Base-by-base conservation (phyloP, 2,113 vertebrate genomes). In the Oophaga pumilio region DNA sequence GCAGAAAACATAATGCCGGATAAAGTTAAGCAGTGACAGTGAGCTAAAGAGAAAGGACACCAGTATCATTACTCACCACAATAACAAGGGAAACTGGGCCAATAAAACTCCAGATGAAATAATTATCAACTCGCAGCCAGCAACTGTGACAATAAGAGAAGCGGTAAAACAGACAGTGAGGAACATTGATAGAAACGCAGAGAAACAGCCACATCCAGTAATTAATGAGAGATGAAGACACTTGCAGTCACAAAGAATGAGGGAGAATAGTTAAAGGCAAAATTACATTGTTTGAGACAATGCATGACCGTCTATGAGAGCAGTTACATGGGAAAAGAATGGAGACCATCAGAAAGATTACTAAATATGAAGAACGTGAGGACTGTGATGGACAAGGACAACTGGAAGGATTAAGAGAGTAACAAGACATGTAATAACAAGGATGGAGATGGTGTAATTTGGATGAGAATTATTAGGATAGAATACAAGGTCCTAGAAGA, bases 91-190 rank as follows among this genome's bases (percentile, higher is more conserved):
- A 97, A 87, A 97, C 97, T 0, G 97, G 97, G 82, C 97, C 97
- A 43, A 98, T 97, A 94, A 98, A 98, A 90, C 97, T 97, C 97
- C 97, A 98, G 93, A 98, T 97, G 93, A 98, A 98, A 89, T 98
- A 97, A 92, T 97, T 97, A 94, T 97, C 97, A 91, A 97, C 96
- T 78, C 96, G 89, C 90, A 98, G 94, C 97, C 97, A 98, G 93
- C 97, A 98, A 90, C 97, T 98, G 90, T 56, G 77, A 92, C 17
- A 82, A 73, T 74, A 26, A 74, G 49, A 52, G 64, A 87, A 50
- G 57, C 28, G n/a, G 50, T 56, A 60, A 24, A 33, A 71, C 15
- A 69, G 1, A 57, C 43, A 0, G 43, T 76, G 12, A 87, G 60
- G 52, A 59, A 13, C 74, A 79, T 17, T 53, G 20, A 86, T 33